Evolutionary conservation across 2,888 invertebrate species (phyloP).

Genomic region (Lordiphosa fenestrarum): DNA sequence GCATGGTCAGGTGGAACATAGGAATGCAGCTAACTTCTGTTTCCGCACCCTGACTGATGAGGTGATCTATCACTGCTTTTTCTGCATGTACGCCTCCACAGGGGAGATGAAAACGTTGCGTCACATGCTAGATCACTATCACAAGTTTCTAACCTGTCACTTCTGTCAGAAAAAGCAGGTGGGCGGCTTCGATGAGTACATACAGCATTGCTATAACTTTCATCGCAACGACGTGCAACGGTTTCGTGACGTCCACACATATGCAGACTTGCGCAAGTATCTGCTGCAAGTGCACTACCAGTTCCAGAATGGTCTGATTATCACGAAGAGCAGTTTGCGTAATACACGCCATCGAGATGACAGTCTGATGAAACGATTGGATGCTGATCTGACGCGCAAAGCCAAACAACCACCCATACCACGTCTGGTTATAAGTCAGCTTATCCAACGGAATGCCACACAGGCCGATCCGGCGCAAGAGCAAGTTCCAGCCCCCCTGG

Average conservation of each 20-base stretch:
- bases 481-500: background rate
- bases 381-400: slow-evolving; percentile 61
- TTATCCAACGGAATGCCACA: background rate
- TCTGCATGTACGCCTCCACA: slow-evolving; percentile 79
- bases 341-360: slow-evolving; percentile 54
- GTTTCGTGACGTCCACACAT: slow-evolving; percentile 52
- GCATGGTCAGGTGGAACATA: slow-evolving; percentile 56
- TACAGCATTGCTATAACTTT: slow-evolving; percentile 68
- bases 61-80: slow-evolving; percentile 81
- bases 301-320: slow-evolving; percentile 74
- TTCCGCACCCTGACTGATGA: slow-evolving; percentile 65
- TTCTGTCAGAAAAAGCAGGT: slow-evolving; percentile 45
- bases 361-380: slow-evolving; percentile 41
- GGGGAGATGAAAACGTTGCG: slow-evolving; percentile 73
- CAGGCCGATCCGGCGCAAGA: background rate
- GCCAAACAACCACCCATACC: slow-evolving; percentile 70
- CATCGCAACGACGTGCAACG: slow-evolving; percentile 51
- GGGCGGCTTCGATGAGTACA: slow-evolving; percentile 63
- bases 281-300: slow-evolving; percentile 63
- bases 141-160: slow-evolving; percentile 55
- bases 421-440: slow-evolving; percentile 49
- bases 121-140: slow-evolving; percentile 80
- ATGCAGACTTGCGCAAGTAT: slow-evolving; percentile 47
- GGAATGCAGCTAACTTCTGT: slow-evolving; percentile 46
- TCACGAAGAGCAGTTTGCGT: slow-evolving; percentile 65